Evolutionary conservation across 1,140 invertebrate species (phyloP), one percentile per base, ranked within the genome.

Genomic region (Maniola jurtina): DNA sequence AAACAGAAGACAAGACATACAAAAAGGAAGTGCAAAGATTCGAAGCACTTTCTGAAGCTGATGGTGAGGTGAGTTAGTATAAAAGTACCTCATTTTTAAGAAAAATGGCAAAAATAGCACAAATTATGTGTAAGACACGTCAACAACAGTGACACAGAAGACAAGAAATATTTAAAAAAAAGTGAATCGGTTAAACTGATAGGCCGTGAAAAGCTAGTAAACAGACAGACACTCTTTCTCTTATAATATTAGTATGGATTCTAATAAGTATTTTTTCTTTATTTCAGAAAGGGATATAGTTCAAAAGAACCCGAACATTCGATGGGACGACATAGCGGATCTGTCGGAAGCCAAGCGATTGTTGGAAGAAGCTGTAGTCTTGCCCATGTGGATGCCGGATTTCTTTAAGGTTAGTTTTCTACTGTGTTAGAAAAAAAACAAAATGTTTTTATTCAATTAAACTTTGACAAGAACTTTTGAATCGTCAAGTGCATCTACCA

Each of bases 301-400:
- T 66, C 98, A 99, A 91, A 98, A 98, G 90, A 98, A 99, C 92
- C 97, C 98, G 14, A 98, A 98, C 91, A 97, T 99, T 69, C 93
- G 95, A 79, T 99, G 98, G 98, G 96, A 97, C 83, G 98, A 99
- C 87, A 99, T 99, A 84, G 98, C 98, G 10, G 98, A 99, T 92
- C 92, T 99, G 54, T 92, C 95, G 15, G 98, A 99, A 85, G 98
- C 98, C 2, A 99, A 99, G 90, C 92, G 96, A 70, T 88, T 99
- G 36, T 90, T 99, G 15, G 97, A 99, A 90, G 99, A 99, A 93
- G 98, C 99, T 59, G 98, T 99, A 15, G 98, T 99, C 14, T 92
- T 99, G 75, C 99, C 99, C 8, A 97, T 99, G 94, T 95, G 97
- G 93, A 99, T 99, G 95, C 98, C 99, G 6, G 97, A 99, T 81